Base-by-base conservation (phyloP, 2,888 invertebrate genomes). In the Drosophila meridionalis region DNA sequence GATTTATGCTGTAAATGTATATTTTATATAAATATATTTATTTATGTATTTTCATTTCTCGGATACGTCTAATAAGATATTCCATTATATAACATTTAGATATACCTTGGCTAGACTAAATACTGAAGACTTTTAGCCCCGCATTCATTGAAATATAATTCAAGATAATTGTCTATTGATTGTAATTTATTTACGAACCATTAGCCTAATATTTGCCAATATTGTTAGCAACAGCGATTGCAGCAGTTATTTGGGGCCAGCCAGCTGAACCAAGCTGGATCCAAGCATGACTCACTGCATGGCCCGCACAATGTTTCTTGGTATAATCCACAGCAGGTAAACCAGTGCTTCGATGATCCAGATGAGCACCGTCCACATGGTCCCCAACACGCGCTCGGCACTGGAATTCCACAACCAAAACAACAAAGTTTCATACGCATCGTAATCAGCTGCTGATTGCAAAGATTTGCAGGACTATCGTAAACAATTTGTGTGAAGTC, bases 231-330 rank as follows among this genome's bases (percentile, higher is more conserved):
- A 12, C 58, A 66, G 7, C 43, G 66, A 9, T 64, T 40, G 4
- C 34, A 14, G 28, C 47, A n/a, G 4, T 28, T 26, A 2, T 45
- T 63, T 2, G 80, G 69, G 3, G 73, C 59, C 47, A 86, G 53
- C 61, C 74, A 73, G 28, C 48, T 58, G 50, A 62, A 74, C 73
- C 73, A 78, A 14, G 73, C 57, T 0, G 79, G 55, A 61, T 82
- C 77, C 2, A 74, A 36, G 4, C 30, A 30, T 3, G 67, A 76
- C 20, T 74, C 82, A 72, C 48, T 58, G 14, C 8, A 55, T 0
- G 79, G 68, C 0, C 60, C 74, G 9, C 6, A 65, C 12, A 66
- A 83, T 4, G 7, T 57, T 6, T 64, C 61, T 43, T 30, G 78
- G 71, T 12, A 66, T 1, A 45, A 2, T 2, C 66, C 72, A 83